Conservation (phyloP, 2,797 vertebrate genomes). For the Carapus acus region DNA sequence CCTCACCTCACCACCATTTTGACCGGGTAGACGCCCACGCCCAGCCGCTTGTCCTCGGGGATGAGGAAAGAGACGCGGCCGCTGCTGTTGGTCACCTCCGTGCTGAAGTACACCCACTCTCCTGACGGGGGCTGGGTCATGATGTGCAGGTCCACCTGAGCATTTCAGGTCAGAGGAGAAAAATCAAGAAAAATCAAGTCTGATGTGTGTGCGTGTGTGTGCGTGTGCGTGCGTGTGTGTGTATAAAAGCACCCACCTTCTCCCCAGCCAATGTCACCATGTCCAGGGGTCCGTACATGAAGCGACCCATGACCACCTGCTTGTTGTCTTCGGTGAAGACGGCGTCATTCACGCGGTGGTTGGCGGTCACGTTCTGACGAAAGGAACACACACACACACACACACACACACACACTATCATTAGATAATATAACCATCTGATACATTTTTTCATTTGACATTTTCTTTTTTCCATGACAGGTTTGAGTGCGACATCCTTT, state of each 20-base stretch:
- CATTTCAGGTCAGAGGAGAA: slow-evolving; percentile 8
- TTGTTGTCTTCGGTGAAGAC: slow-evolving; percentile 87
- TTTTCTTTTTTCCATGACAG: too few relatives aligned
- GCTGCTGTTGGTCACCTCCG: slow-evolving; percentile 92
- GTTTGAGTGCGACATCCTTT: too few relatives aligned
- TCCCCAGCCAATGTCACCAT: slow-evolving; percentile 98
- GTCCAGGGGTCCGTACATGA: slow-evolving; percentile 97
- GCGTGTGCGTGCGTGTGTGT: too few relatives aligned
- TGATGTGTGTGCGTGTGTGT: too few relatives aligned
- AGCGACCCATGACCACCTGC: slow-evolving; percentile 86
- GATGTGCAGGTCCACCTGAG: slow-evolving; percentile 93
- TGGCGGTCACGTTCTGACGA: slow-evolving; percentile 90
- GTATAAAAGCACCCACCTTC: too few relatives aligned
- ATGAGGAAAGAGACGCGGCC: slow-evolving; percentile 88
- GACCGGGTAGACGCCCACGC: slow-evolving; percentile 91
- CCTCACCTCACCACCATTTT: slow-evolving; percentile 97
- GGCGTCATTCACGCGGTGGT: slow-evolving; percentile 91
- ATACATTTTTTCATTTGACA: too few relatives aligned
- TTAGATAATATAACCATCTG: too few relatives aligned
- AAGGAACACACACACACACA: slow-evolving; percentile 2
- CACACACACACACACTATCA: too few relatives aligned
- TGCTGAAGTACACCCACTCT: slow-evolving; percentile 93
- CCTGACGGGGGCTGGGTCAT: slow-evolving; percentile 96
- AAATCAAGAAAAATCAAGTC: too few relatives aligned
- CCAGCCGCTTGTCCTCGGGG: slow-evolving; percentile 85